These are phyloP conservation scores for Plutomurus gul DNA, from an alignment of 1,140 invertebrate species.

Conservation along the genomic window DNA sequence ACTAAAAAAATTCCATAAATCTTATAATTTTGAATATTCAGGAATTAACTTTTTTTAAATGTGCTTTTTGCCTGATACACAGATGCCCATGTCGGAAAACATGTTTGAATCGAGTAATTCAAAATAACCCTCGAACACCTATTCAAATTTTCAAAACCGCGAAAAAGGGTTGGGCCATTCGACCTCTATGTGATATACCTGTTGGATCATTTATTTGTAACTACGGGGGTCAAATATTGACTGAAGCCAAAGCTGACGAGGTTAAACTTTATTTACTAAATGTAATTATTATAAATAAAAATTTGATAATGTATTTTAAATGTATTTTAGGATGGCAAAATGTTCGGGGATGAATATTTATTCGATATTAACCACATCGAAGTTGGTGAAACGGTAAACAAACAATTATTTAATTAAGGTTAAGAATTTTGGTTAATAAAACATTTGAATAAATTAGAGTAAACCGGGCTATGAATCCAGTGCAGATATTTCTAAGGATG, in stretches of 20 bases:
- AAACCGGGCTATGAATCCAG: not conserved
- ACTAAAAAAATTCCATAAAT: not conserved
- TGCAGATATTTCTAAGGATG: not conserved
- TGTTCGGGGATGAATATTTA: conserved; percentile 92
- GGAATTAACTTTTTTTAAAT: too few relatives aligned
- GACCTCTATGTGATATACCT: conserved; percentile 92
- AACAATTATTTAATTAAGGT: not conserved
- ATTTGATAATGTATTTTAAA: not conserved
- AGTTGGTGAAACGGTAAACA: conserved; percentile 70
- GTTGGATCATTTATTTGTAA: conserved; percentile 92
- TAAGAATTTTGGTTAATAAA: too few relatives aligned
- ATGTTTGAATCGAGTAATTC: conserved; percentile 84
- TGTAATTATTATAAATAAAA: not conserved
- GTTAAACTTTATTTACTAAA: not conserved
- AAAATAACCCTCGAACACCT: conserved; percentile 80
- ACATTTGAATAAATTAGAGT: too few relatives aligned
- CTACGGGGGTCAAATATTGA: conserved; percentile 90
- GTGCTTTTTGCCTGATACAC: not conserved
- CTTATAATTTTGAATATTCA: not conserved
- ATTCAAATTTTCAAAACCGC: conserved; percentile 69
- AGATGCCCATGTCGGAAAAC: conserved; percentile 59
- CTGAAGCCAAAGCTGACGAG: conserved; percentile 79
- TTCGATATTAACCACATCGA: conserved; percentile 97
- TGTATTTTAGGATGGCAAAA: conserved; percentile 69
- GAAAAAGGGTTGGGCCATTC: conserved; percentile 91